Evolutionary conservation across 2,888 invertebrate genomes (phyloP), one percentile per base, ranked within the genome.

Genomic region (Sarcophaga variegata): DNA sequence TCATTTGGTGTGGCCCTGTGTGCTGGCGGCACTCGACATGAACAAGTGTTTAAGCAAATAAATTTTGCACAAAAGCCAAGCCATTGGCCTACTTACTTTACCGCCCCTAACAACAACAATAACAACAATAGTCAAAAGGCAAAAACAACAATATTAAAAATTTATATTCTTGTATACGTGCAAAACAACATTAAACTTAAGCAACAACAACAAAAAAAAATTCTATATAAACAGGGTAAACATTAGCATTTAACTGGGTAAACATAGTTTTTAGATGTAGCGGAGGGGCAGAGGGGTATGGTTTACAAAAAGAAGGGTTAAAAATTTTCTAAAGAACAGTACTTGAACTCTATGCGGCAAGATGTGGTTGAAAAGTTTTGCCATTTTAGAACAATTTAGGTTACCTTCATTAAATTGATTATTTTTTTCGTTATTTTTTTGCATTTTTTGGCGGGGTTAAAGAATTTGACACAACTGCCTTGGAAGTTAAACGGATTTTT

Each of bases 11-110:
- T 60, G 22, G 37, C 17, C 22, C 14, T 14, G 66, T 14, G 59
- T 47, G 17, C n/a, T 45, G 64, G 12, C 8, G 17, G 25, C 37
- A 59, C 14, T 22, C n/a, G 45, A 17, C 37, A 47, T 20, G 25
- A 20, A 71, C 22, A 66, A 76, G 14, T 66, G 22, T 66, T 60
- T 49, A 62, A 27, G 76, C 59, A 80, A 84, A 80, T 37, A 49
- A 66, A 66, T 69, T 75, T 75, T 63, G 14, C 69, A 47, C 10
- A n/a, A 47, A 79, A 47, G 22, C 47, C 69, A 82, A 87, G 72
- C 78, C 83, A 83, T 79, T 81, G 81, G 67, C 78, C 79, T 70
- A 81, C 66, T 81, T 79, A 70, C 10, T 87, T 49, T 72, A 70
- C 22, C 37, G 12, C 27, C 66, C 70, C 47, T 27, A 63, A 54